These are phyloP conservation scores for Uria aalge DNA, from an alignment of 2,113 vertebrate genomes.

Conservation along the genomic window DNA sequence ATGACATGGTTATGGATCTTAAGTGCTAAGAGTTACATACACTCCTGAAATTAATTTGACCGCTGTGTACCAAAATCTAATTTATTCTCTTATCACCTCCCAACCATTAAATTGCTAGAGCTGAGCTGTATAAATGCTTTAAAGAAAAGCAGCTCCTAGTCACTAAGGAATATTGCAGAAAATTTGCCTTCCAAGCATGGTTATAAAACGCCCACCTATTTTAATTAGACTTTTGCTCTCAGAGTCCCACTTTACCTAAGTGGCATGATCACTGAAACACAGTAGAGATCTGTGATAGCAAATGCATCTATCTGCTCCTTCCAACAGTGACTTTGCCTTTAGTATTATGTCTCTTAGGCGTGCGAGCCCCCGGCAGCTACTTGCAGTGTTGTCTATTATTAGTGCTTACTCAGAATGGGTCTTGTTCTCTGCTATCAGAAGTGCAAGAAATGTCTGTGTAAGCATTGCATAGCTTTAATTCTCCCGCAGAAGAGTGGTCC, in stretches of 20 bases:
- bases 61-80: background rate
- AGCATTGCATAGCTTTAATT: slow-evolving; percentile 48
- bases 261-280: background rate
- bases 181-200: slow-evolving; percentile 14
- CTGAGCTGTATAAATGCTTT: slow-evolving; percentile 10
- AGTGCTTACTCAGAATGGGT: slow-evolving; percentile 24
- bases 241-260: slow-evolving; percentile 19
- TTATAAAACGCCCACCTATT: slow-evolving; percentile 25
- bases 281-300: background rate
- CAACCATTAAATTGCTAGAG: slow-evolving; percentile 6
- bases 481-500: slow-evolving; percentile 28
- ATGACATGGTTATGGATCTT: background rate
- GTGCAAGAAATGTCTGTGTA: slow-evolving; percentile 34
- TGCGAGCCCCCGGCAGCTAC: background rate
- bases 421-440: background rate
- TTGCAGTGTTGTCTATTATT: slow-evolving; percentile 1
- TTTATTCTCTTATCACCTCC: slow-evolving; percentile 36
- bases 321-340: background rate
- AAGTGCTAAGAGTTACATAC: background rate
- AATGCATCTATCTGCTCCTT: background rate
- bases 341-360: background rate
- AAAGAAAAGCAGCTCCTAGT: background rate
- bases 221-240: slow-evolving; percentile 55
- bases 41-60: slow-evolving; percentile 16
- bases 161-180: slow-evolving; percentile 40